phyloP scores from a whole-genome alignment of 1,140 invertebrate species.

The Conus betulinus region DNA sequence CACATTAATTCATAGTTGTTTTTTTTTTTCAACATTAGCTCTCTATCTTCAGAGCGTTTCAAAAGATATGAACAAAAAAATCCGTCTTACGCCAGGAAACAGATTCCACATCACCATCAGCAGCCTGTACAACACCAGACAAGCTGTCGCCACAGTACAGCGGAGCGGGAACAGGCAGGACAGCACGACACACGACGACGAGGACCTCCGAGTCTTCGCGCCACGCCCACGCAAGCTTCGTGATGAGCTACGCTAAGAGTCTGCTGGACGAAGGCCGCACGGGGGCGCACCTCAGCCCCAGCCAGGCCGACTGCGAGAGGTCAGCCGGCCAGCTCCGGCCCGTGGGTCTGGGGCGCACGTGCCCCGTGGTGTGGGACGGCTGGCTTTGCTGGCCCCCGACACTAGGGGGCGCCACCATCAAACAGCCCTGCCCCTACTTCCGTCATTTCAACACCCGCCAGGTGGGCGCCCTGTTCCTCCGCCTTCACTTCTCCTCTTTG shows the following conservation, averaged over 20 bases:
- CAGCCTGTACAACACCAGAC: too few species aligned
- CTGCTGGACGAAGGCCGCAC: not conserved
- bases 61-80: too few species aligned
- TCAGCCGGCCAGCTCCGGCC: not conserved
- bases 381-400: slow-evolving; percentile 27
- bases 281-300: not conserved
- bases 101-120: too few species aligned
- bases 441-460: not conserved
- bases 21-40: too few species aligned
- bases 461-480: not conserved
- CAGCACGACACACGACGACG: too few species aligned
- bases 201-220: too few species aligned
- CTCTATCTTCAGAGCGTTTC: too few species aligned
- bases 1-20: too few species aligned
- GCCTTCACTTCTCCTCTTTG: not conserved
- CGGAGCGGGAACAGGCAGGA: too few species aligned
- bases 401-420: not conserved
- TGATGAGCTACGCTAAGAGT: not conserved
- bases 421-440: slow-evolving; percentile 6
- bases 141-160: too few species aligned
- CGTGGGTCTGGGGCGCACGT: not conserved
- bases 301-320: slow-evolving; percentile 20
- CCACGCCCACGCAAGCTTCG: not conserved
- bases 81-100: too few species aligned
- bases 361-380: slow-evolving; percentile 19